phyloP scores from a whole-genome alignment of 2,113 vertebrate genomes.

The Macrotis lagotis region DNA sequence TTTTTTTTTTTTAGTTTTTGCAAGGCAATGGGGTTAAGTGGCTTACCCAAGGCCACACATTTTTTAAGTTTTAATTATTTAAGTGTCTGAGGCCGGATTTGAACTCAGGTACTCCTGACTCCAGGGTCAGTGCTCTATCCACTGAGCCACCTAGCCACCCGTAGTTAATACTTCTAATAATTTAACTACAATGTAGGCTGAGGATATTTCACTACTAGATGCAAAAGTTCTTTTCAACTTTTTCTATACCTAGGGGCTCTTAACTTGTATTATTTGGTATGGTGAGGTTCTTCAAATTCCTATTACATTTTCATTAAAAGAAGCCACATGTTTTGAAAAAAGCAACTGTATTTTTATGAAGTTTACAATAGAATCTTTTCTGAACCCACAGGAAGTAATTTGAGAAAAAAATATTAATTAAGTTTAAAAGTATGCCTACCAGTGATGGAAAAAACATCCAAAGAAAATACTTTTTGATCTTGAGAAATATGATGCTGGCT shows the following conservation, averaged over 20 bases:
- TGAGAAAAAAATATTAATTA: slow-evolving; percentile 76
- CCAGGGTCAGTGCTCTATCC: too few relatives aligned
- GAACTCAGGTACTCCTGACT: too few relatives aligned
- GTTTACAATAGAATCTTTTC: slow-evolving; percentile 72
- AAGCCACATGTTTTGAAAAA: slow-evolving; percentile 78
- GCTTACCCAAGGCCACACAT: too few relatives aligned
- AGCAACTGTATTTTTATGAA: slow-evolving; percentile 67
- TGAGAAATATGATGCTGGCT: slow-evolving; percentile 63
- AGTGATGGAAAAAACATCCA: slow-evolving; percentile 70
- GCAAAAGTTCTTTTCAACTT: background rate
- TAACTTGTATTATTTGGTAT: background rate
- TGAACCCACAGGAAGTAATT: slow-evolving; percentile 78
- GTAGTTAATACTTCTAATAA: too few relatives aligned
- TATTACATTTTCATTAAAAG: slow-evolving; percentile 55
- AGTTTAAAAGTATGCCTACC: slow-evolving; percentile 78
- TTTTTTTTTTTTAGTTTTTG: too few relatives aligned
- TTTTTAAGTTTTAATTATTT: too few relatives aligned
- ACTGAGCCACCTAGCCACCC: too few relatives aligned
- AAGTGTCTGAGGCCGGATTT: too few relatives aligned
- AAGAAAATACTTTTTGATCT: slow-evolving; percentile 73
- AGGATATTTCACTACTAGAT: too few relatives aligned
- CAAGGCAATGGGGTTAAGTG: too few relatives aligned
- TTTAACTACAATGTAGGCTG: too few relatives aligned
- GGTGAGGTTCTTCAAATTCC: background rate
- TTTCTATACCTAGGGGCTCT: background rate